Base-by-base conservation (phyloP, 2,113 vertebrate species). In the Budorcas taxicolor region DNA sequence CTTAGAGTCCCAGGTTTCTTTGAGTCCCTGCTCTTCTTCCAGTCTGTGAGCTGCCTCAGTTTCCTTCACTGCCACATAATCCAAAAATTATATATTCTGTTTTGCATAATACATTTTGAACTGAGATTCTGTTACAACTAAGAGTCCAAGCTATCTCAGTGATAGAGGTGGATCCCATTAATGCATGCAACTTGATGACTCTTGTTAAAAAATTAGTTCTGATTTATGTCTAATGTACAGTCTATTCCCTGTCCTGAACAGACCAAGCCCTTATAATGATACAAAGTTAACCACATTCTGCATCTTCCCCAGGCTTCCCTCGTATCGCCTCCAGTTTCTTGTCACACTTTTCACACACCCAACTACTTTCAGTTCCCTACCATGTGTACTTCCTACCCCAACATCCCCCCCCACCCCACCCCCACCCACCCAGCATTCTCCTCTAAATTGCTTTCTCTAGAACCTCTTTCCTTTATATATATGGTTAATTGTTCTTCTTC, bases 391-490 rank as follows among this genome's bases (percentile, higher is more conserved):
- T 55, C 15, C 8, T 53, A 45, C 7, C 67, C 11, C 36, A 19
- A 31, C 1, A 45, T 10, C 3, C 29, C 13, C 2, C 29, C 7
- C 43, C 43, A 6, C 43, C 7, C 43, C 43, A 6, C 14, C 6
- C 10, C 3, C 1, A 25, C 60, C 14, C 27, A 5, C 9, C 50
- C 36, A n/a, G 25, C 16, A 40, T 36, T 40, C 3, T 17, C 12
- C 58, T 3, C 21, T 23, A 36, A 43, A 36, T 29, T n/a, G 29
- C 23, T 74, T 67, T 87, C n/a, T 83, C 81, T 55, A 50, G 55
- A 95, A 40, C n/a, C 50, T 52, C 11, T 80, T 13, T 71, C n/a
- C 13, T 55, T 88, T 94, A 58, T 57, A 64, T 36, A 89, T 31
- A 6, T 36, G 31, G 16, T 8, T 60, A 84, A 40, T 78, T 84